A percentile compares a stretch with the other conserved stretches of the same genome.
Evolutionary conservation across 2,888 invertebrate species (phyloP).

Genomic region (Trachelus iudaicus): DNA sequence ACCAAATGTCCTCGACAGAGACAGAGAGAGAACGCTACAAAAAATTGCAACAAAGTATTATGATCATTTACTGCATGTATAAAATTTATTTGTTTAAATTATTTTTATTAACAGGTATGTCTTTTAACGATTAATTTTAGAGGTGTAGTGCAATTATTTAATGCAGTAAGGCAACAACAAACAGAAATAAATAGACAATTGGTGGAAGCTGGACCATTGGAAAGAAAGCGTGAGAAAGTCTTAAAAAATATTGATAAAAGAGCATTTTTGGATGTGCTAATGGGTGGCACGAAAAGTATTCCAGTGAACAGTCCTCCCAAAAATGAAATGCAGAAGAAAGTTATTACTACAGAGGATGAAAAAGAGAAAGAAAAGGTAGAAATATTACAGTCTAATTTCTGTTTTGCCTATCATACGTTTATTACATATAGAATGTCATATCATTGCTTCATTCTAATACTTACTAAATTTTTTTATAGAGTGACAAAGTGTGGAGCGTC

Average conservation of each 20-base stretch:
- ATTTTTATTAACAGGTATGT: not conserved
- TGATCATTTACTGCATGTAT: conserved; percentile 14
- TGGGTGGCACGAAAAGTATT: conserved; percentile 70
- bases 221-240: conserved; percentile 80
- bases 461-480: conserved; percentile 21
- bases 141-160: conserved; percentile 93
- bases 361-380: conserved; percentile 65
- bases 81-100: conserved; percentile 1
- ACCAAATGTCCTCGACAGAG: conserved; percentile 80
- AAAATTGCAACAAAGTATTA: conserved; percentile 83
- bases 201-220: conserved; percentile 77
- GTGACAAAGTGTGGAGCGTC: conserved; percentile 65
- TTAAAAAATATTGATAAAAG: conserved; percentile 81
- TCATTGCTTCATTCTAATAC: not conserved
- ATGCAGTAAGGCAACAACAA: conserved; percentile 89
- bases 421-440: not conserved
- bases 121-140: conserved; percentile 62
- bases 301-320: conserved; percentile 67
- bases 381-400: not conserved
- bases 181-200: conserved; percentile 79
- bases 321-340: conserved; percentile 66
- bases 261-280: conserved; percentile 81
- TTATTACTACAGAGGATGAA: conserved; percentile 42
- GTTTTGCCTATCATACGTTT: not conserved
- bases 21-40: conserved; percentile 79